Evolutionary conservation across 2,888 invertebrate species (phyloP).

Genomic region (Heliconius sara): DNA sequence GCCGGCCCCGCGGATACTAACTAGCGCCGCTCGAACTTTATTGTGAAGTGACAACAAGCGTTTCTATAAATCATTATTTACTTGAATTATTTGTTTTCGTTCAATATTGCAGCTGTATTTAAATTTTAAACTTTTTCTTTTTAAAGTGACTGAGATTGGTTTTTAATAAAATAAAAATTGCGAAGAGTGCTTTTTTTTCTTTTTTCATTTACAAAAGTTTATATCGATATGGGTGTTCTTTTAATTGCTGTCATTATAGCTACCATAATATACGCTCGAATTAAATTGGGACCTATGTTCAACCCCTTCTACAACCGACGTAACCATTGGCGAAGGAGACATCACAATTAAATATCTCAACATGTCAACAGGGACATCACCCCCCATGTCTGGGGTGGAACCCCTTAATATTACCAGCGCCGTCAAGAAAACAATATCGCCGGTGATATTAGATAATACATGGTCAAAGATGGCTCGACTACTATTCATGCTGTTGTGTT

Average conservation of each 20-base stretch:
- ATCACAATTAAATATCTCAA: not conserved
- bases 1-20: not conserved
- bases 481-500: constrained; percentile 67
- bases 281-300: not conserved
- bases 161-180: not conserved
- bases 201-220: not conserved
- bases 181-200: not conserved
- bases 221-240: not conserved
- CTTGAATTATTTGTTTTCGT: not conserved
- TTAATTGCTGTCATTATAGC: not conserved
- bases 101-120: not conserved
- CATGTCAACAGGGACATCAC: constrained; percentile 26
- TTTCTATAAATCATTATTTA: not conserved
- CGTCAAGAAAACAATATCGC: constrained; percentile 66
- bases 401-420: constrained; percentile 20
- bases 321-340: not conserved
- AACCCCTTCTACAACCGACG: constrained; percentile 2
- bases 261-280: not conserved
- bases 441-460: constrained; percentile 86
- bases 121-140: not conserved
- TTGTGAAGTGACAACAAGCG: not conserved
- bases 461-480: constrained; percentile 88
- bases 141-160: not conserved
- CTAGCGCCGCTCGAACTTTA: not conserved
- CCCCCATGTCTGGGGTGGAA: constrained; percentile 44